Percentiles rank a stretch among this genome's conserved stretches.
These are phyloP conservation scores for Spisula subtruncata DNA, from an alignment of 2,888 invertebrate genomes.

Conservation along the genomic window DNA sequence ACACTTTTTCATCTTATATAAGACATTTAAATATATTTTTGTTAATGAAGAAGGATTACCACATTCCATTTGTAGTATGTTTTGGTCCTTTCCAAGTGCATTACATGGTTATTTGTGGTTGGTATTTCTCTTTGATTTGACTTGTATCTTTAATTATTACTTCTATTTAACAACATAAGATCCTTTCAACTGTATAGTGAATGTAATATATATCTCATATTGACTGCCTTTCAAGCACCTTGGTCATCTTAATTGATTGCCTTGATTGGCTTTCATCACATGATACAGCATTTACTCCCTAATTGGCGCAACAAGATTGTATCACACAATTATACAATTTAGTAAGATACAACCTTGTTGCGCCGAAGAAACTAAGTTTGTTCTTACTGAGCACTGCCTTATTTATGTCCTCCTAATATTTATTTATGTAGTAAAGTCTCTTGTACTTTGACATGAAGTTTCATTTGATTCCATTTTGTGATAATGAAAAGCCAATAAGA, in stretches of 20 bases:
- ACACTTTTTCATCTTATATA: too few species aligned
- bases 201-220: background rate
- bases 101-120: too few species aligned
- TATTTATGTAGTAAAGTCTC: conserved; percentile 12
- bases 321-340: too few species aligned
- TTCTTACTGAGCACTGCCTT: background rate
- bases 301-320: too few species aligned
- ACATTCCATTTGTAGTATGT: too few species aligned
- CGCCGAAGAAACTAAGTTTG: too few species aligned
- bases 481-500: conserved; percentile 16
- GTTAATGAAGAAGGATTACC: too few species aligned
- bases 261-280: background rate
- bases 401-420: conserved; percentile 17
- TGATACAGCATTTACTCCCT: background rate
- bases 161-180: background rate
- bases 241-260: background rate
- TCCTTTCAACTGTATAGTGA: background rate
- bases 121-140: background rate
- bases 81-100: too few species aligned
- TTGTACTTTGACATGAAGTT: conserved; percentile 15
- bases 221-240: background rate
- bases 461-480: conserved; percentile 14
- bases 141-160: background rate
- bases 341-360: too few species aligned
- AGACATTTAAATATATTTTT: too few species aligned